Base-by-base conservation (phyloP, 2,113 vertebrate species). In the Suricata suricatta region DNA sequence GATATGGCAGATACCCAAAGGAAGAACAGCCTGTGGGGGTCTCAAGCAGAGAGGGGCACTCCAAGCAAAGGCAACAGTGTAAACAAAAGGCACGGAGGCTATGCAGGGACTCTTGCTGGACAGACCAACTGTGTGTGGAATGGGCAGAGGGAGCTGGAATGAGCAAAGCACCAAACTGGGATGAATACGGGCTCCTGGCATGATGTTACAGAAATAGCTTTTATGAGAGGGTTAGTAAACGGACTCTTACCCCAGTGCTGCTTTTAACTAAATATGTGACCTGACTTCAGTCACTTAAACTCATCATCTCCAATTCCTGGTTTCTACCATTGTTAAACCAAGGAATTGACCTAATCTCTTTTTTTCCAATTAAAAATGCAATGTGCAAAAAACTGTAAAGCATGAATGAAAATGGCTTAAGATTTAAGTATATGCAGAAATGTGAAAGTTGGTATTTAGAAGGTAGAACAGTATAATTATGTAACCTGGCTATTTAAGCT, bases 321-420 rank as follows among this genome's bases (percentile, higher is more conserved):
- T 31, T 87, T 90, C 76, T 44, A 83, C 25, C 79, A 38, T 31
- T 92, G 7, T 81, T 96, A 93, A 96, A 97, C 35, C 76, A 79
- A 90, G 44, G 3, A 93, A 94, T 93, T 88, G 50, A 95, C 93
- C 14, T 76, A 88, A 95, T 94, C 38, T 90, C 63, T 93, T 95
- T 92, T 86, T 47, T 97, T 85, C 84, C n/a, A 95, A 92, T 97
- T 97, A 96, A 95, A 95, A 97, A 84, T 41, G 9, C 16, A 44
- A 69, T 76, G 19, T 90, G 35, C 33, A 92, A 97, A 97, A 97
- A 87, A 68, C 90, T 71, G 0, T 33, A 76, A 54, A 81, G 33
- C 69, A 72, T 88, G 63, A 94, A 93, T 95, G 88, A 76, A 97
- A 93, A 80, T 21, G 23, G 66, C 63, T 81, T 68, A 85, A 44